Percentiles rank a stretch among this genome's conserved stretches.
These are phyloP conservation scores for Cephus pulcher DNA, from an alignment of 2,888 invertebrate genomes.

Conservation along the genomic window DNA sequence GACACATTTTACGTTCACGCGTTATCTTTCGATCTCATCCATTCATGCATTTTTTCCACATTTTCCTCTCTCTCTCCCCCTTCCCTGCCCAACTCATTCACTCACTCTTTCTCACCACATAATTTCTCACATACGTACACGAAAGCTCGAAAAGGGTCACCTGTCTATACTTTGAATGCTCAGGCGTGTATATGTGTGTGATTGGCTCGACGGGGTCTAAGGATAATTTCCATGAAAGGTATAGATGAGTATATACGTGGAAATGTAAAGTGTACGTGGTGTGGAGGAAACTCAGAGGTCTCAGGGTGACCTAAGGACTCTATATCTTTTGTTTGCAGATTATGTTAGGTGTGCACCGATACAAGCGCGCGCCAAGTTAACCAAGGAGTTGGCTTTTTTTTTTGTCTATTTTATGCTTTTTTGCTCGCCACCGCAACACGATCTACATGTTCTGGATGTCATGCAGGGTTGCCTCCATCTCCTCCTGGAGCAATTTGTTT, in stretches of 20 bases:
- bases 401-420: neutral
- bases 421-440: constrained; percentile 35
- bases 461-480: constrained; percentile 98
- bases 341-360: constrained; percentile 34
- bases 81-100: constrained; percentile 10
- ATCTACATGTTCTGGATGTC: constrained; percentile 99
- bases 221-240: neutral
- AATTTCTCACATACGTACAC: neutral
- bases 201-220: neutral
- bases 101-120: constrained; percentile 21
- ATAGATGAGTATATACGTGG: neutral
- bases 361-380: constrained; percentile 30
- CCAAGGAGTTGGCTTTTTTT: neutral
- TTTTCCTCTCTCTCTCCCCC: constrained; percentile 3
- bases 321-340: constrained; percentile 13
- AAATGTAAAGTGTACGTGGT: neutral
- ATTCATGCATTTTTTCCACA: constrained; percentile 9
- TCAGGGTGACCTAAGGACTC: constrained; percentile 20
- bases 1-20: neutral
- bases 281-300: neutral
- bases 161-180: neutral
- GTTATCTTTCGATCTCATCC: neutral
- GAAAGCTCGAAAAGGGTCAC: neutral
- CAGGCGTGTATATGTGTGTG: neutral
- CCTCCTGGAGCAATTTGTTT: constrained; percentile 96